A percentile compares a stretch with the other conserved stretches of the same genome.
phyloP scores from a whole-genome alignment of 2,113 vertebrate genomes.

The Chaetorhynchus papuensis region DNA sequence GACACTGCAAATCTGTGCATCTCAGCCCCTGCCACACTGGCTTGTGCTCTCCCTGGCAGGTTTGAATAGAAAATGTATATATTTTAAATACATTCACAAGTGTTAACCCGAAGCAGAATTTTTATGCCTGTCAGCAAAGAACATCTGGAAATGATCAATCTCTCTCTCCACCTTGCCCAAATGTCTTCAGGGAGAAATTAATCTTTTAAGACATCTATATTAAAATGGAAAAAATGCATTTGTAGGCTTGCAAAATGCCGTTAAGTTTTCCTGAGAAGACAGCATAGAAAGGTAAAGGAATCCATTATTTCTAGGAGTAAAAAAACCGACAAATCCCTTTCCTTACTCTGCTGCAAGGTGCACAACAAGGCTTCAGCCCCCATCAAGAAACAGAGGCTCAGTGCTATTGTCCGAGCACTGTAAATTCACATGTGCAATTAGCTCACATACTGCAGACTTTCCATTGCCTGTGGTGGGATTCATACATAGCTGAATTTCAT shows the following conservation, averaged over 20 bases:
- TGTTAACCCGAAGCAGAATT: background rate
- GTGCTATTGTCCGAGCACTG: background rate
- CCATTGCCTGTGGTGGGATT: background rate
- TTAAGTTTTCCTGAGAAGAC: background rate
- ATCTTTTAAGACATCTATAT: conserved; percentile 8
- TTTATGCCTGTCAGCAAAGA: background rate
- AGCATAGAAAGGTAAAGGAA: background rate
- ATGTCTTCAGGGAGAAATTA: conserved; percentile 13
- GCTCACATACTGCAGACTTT: background rate
- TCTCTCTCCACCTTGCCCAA: background rate
- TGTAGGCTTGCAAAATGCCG: background rate
- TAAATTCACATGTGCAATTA: background rate
- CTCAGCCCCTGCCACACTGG: background rate
- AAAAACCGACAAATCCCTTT: background rate
- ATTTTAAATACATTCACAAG: background rate
- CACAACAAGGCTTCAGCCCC: background rate
- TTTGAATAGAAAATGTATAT: background rate
- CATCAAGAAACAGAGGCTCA: background rate
- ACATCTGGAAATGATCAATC: conserved; percentile 24
- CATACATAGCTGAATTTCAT: background rate
- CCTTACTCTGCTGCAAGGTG: background rate
- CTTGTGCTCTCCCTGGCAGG: background rate
- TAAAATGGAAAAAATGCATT: background rate
- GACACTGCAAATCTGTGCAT: background rate
- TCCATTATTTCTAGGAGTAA: background rate